Percentiles rank a stretch among this genome's conserved stretches.
Conservation (phyloP, 2,797 vertebrate genomes). For the Falco concolor region DNA sequence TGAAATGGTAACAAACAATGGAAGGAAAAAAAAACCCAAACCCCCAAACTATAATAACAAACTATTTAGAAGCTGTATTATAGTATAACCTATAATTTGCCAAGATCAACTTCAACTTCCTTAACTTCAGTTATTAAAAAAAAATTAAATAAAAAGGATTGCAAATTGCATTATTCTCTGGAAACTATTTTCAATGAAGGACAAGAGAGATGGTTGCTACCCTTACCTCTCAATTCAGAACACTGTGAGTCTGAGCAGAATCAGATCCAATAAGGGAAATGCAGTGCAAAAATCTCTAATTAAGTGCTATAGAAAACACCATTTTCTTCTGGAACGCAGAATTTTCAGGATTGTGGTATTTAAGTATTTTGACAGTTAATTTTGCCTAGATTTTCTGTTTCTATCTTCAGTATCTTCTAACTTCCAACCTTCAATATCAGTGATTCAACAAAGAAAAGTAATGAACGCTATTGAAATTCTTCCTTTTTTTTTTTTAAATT, state of each 20-base stretch:
- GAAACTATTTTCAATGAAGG: background rate
- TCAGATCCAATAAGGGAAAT: background rate
- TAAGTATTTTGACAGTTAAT: background rate
- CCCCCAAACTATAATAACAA: background rate
- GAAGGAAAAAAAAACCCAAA: background rate
- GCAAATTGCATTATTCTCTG: background rate
- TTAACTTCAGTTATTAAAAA: background rate
- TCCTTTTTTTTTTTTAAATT: background rate
- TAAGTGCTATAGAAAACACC: background rate
- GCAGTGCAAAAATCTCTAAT: background rate
- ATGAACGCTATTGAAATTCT: background rate
- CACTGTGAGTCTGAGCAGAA: background rate
- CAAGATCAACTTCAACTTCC: background rate
- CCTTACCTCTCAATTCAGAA: background rate
- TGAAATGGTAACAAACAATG: background rate
- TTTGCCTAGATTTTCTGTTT: background rate
- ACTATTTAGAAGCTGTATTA: background rate
- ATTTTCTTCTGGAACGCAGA: background rate
- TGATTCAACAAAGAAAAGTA: background rate
- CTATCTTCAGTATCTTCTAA: background rate
- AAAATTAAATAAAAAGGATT: background rate
- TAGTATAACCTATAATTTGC: background rate
- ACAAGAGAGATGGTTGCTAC: background rate
- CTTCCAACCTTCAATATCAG: background rate
- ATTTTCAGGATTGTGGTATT: background rate